Evolutionary conservation across 35 echinoderm and acorn worm species (phyloP).

Genomic region (Anneissia japonica): DNA sequence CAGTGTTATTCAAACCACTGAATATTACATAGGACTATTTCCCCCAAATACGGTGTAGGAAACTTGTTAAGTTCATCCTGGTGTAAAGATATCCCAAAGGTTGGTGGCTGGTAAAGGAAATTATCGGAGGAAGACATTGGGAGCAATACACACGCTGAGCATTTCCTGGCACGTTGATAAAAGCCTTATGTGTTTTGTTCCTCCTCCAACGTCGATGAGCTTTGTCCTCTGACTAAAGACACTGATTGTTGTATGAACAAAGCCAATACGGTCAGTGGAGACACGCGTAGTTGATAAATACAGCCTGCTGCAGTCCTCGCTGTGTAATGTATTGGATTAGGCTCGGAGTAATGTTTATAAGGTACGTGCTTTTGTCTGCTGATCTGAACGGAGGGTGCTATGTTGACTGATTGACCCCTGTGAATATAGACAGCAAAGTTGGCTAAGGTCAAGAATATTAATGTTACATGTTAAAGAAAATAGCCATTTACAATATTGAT

Average conservation of each 20-base stretch:
- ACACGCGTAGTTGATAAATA: not conserved
- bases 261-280: not conserved
- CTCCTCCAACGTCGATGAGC: not conserved
- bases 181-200: not conserved
- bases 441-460: too few species aligned
- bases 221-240: not conserved
- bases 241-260: not conserved
- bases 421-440: not conserved
- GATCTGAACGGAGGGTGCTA: not conserved
- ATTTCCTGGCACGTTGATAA: not conserved
- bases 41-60: too few species aligned
- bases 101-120: not conserved
- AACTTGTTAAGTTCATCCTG: too few species aligned
- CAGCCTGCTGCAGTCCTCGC: not conserved
- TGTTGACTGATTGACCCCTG: not conserved
- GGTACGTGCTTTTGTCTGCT: not conserved
- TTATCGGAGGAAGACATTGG: not conserved
- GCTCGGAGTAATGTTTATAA: not conserved
- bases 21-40: too few species aligned
- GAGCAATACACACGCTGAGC: not conserved
- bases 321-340: not conserved
- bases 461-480: not conserved
- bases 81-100: too few species aligned
- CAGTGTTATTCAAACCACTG: too few species aligned
- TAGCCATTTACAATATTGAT: not conserved